Evolutionary conservation across 2,888 invertebrate species (phyloP).

Genomic region (Molorchus minor): DNA sequence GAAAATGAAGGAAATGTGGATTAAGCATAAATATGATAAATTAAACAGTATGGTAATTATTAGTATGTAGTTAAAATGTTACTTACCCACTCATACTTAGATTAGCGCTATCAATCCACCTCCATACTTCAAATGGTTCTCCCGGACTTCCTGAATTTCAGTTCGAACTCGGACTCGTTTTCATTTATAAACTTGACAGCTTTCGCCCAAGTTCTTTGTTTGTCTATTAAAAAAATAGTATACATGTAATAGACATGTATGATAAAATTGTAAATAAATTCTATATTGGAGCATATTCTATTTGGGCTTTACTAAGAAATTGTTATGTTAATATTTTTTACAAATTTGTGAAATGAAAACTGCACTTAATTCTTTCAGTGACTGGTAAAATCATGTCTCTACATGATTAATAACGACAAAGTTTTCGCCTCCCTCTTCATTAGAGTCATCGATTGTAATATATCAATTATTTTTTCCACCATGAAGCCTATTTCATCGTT

Average conservation of each 20-base stretch:
- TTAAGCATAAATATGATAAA: neutral
- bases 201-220: constrained; percentile 83
- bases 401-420: constrained; percentile 89
- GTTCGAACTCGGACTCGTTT: constrained; percentile 86
- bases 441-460: constrained; percentile 66
- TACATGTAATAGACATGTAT: neutral
- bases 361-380: constrained; percentile 78
- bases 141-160: constrained; percentile 86
- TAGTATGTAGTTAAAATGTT: too few species aligned
- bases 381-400: constrained; percentile 89
- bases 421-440: constrained; percentile 66
- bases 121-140: constrained; percentile 94
- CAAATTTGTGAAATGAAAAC: too few species aligned
- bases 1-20: neutral
- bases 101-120: constrained; percentile 73
- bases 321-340: too few species aligned
- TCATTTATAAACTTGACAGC: constrained; percentile 83
- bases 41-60: neutral
- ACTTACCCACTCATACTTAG: constrained; percentile 57
- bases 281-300: neutral
- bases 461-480: constrained; percentile 74
- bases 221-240: constrained; percentile 64
- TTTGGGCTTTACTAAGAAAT: too few species aligned
- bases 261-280: neutral
- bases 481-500: constrained; percentile 71